phyloP scores from a whole-genome alignment of 2,888 invertebrate species.

The Leptopterna dolabrata region DNA sequence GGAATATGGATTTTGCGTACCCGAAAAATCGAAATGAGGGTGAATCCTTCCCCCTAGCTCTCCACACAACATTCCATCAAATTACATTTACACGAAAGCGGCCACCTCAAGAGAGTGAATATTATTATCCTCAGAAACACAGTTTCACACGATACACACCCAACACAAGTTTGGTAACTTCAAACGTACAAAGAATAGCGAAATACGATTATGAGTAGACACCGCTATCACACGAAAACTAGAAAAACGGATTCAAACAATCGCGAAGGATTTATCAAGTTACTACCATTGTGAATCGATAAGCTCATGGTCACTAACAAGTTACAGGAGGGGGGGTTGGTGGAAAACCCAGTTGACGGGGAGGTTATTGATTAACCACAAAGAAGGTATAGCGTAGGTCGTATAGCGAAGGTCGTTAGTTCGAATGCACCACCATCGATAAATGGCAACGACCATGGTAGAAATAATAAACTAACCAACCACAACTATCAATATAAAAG shows the following conservation, averaged over 20 bases:
- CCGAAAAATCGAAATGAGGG: slow-evolving; percentile 65
- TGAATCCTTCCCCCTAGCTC: slow-evolving; percentile 68
- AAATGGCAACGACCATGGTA: not conserved
- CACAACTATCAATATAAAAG: too few relatives aligned
- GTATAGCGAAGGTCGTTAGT: not conserved
- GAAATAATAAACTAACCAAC: too few relatives aligned
- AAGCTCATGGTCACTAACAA: slow-evolving; percentile 40
- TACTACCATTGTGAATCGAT: slow-evolving; percentile 42
- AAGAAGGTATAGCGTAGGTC: not conserved
- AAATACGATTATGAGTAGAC: not conserved
- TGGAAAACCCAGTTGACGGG: slow-evolving; percentile 12
- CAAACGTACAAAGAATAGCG: not conserved
- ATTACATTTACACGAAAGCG: slow-evolving; percentile 21
- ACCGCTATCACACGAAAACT: not conserved
- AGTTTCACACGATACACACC: not conserved
- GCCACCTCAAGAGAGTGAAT: slow-evolving; percentile 2
- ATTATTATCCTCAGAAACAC: not conserved
- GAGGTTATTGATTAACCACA: slow-evolving; percentile 41
- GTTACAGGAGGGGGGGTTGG: not conserved
- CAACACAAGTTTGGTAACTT: not conserved
- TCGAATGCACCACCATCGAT: not conserved
- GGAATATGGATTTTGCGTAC: slow-evolving; percentile 71
- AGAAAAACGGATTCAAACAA: not conserved
- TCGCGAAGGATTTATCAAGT: slow-evolving; percentile 35
- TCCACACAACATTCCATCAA: slow-evolving; percentile 69